Base-by-base conservation (phyloP, 2,888 invertebrate genomes). In the Thymelicus sylvestris region DNA sequence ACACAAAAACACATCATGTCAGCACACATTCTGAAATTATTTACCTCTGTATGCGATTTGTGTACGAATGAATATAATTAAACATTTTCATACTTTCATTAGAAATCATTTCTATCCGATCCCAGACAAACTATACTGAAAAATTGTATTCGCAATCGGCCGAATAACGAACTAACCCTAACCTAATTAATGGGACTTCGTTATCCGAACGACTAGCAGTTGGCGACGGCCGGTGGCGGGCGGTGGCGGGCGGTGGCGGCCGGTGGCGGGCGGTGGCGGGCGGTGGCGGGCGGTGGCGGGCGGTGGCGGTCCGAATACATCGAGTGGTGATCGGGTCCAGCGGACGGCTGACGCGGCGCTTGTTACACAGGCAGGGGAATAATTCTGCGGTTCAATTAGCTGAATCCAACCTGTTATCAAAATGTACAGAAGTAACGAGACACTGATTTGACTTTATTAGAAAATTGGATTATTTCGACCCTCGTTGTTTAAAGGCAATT, bases 361-460 rank as follows among this genome's bases (percentile, higher is more conserved):
- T 44, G 44, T 44, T 24, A 24, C 55, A 10, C 4, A 19, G 10
- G 0, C 64, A 5, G n/a, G 10, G 8, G 64, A 64, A 64, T 50
- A 64, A 64, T 64, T 64, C 38, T 50, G 64, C 55, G 57, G 31
- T 38, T 38, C 66, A 60, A 60, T 67, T 67, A 60, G 48, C 31
- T 38, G 60, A 65, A 38, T 15, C 59, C 59, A 31, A 48, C 60
- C 48, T 60, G 48, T 66, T 67, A 48, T 67, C 66, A 48, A 67
- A 67, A 48, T 19, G 48, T 60, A 67, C 48, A 19, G 38, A 15
- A 50, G 38, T 6, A 19, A 44, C 13, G 15, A 57, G 66, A 6
- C 66, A 38, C 38, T 39, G 50, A n/a, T 48, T 55, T 3, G 12
- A 39, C 10, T 38, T 64, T 64, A 64, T 50, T 64, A n/a, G 15